A percentile compares a stretch with the other conserved stretches of the same genome.
Conservation (phyloP, 2,113 vertebrate species). For the Eudyptes chrysolophus region DNA sequence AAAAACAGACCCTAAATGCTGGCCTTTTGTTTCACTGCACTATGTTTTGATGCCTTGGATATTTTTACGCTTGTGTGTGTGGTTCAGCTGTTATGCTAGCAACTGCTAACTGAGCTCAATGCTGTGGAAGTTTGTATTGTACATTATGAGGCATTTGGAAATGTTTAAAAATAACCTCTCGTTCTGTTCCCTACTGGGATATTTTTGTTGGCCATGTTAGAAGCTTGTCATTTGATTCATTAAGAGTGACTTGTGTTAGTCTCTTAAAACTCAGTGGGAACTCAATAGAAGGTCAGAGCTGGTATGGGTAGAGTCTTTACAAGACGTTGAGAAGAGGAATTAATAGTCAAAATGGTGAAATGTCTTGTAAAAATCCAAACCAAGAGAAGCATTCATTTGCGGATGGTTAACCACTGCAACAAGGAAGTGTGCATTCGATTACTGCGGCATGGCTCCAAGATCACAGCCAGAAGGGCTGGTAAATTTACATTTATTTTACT, state of each 20-base stretch:
- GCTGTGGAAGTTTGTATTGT: conserved; percentile 61
- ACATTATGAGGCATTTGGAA: conserved; percentile 62
- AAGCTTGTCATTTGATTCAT: conserved; percentile 86
- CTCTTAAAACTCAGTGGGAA: conserved; percentile 61
- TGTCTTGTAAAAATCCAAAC: conserved; percentile 95
- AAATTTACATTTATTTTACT: conserved; percentile 53
- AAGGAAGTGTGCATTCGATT: conserved; percentile 89
- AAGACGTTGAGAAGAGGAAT: conserved; percentile 5
- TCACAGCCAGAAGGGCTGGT: conserved; percentile 81
- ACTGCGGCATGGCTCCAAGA: conserved; percentile 83
- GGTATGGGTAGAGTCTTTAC: conserved; percentile 21
- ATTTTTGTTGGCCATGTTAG: conserved; percentile 83
- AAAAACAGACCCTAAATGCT: background rate
- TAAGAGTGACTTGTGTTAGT: conserved; percentile 52
- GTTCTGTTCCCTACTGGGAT: conserved; percentile 80
- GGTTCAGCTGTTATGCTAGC: conserved; percentile 63
- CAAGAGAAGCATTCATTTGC: conserved; percentile 85
- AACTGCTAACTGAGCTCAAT: conserved; percentile 49
- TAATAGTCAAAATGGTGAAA: conserved; percentile 79
- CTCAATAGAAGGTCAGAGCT: conserved; percentile 66
- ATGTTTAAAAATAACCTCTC: conserved; percentile 87
- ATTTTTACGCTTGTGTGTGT: conserved; percentile 6
- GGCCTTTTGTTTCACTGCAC: background rate
- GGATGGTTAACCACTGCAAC: conserved; percentile 91
- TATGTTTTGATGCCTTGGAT: conserved; percentile 1